A percentile compares a stretch with the other conserved stretches of the same genome.
Conservation (phyloP, 2,113 vertebrate species). For the Natator depressus region DNA sequence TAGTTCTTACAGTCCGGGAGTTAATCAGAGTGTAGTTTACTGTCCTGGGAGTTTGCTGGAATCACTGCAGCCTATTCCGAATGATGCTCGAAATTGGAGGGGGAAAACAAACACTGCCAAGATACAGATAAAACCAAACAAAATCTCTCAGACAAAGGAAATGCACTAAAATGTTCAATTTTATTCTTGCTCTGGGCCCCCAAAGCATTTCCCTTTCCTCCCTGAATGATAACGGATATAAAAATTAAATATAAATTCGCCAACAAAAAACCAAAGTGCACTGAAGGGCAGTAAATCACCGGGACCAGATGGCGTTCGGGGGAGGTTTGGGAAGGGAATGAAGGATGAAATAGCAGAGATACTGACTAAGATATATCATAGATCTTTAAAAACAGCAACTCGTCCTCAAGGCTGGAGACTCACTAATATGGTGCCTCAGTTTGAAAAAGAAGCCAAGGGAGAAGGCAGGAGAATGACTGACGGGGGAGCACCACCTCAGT, state of each 20-base stretch:
- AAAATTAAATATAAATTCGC: slow-evolving; percentile 58
- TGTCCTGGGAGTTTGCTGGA: not conserved
- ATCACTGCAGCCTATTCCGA: not conserved
- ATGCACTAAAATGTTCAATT: not conserved
- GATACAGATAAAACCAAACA: not conserved
- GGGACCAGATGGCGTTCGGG: not conserved
- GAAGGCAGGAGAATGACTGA: rapidly evolving
- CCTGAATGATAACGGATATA: not conserved
- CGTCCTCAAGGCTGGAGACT: rapidly evolving
- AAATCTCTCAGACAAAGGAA: not conserved
- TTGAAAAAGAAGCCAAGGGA: not conserved
- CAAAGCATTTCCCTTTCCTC: slow-evolving; percentile 17
- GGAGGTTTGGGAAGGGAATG: not conserved
- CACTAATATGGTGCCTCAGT: not conserved
- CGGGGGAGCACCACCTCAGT: rapidly evolving
- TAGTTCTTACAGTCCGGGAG: not conserved
- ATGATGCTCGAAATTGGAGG: not conserved
- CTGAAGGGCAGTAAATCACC: slow-evolving; percentile 7
- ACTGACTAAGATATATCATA: not conserved
- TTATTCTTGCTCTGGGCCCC: slow-evolving; percentile 17
- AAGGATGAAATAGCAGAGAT: not conserved
- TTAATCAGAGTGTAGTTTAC: rapidly evolving
- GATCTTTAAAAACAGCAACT: not conserved
- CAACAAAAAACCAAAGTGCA: rapidly evolving
- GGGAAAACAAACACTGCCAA: not conserved